These are phyloP conservation scores for Sapayoa aenigma DNA, from an alignment of 2,113 vertebrate genomes.

Conservation along the genomic window DNA sequence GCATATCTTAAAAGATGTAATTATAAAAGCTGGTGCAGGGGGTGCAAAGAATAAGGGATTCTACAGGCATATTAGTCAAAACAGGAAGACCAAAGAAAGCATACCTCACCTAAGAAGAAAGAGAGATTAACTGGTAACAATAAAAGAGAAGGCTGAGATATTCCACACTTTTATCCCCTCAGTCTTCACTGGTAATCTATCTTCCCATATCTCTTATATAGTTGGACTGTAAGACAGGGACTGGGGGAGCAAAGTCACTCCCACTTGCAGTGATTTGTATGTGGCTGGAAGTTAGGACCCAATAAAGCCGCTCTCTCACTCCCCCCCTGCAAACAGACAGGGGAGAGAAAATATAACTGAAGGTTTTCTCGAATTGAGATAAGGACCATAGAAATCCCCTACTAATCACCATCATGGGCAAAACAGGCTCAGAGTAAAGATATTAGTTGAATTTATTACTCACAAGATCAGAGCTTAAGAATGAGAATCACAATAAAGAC, in stretches of 20 bases:
- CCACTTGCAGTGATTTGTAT: no score
- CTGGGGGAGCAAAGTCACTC: background rate
- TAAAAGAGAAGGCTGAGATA: background rate
- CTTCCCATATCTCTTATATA: background rate
- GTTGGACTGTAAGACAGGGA: background rate
- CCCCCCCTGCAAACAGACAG: no score
- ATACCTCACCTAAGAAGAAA: accelerated
- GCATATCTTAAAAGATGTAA: background rate
- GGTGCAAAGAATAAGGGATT: background rate
- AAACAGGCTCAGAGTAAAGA: no score
- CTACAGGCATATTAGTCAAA: background rate
- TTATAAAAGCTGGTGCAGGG: background rate
- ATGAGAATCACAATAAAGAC: no score
- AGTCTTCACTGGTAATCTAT: background rate
- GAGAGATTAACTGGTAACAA: background rate
- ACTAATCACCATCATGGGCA: no score
- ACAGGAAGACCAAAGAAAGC: background rate
- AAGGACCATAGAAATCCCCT: no score
- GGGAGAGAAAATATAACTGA: no score
- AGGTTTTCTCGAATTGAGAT: no score
- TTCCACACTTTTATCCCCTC: background rate
- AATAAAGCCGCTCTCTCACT: no score
- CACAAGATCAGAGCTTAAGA: no score
- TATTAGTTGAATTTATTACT: no score
- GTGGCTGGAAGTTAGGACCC: no score